Evolutionary conservation across 2,888 invertebrate genomes (phyloP).

Genomic region (Mythimna impura): DNA sequence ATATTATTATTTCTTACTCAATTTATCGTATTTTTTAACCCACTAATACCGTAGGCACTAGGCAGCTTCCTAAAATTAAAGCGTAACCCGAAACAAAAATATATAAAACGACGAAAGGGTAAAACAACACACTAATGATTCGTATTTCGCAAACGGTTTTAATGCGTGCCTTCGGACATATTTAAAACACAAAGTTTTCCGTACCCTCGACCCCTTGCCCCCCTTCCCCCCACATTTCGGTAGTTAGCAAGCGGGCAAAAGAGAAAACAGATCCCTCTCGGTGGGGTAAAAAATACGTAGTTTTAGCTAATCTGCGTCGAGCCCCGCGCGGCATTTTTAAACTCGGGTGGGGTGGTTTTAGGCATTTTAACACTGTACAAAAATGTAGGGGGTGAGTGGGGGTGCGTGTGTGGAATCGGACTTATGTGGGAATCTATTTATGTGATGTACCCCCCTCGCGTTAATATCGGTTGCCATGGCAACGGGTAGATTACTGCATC

Average conservation of each 20-base stretch:
- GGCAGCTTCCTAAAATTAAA: constrained; percentile 35
- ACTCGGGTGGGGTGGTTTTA: constrained; percentile 84
- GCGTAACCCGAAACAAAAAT: constrained; percentile 58
- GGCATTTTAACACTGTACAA: constrained; percentile 90
- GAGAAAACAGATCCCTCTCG: constrained; percentile 64
- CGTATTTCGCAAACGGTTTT: constrained; percentile 86
- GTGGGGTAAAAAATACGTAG: constrained; percentile 92
- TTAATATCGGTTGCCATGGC: constrained; percentile 89
- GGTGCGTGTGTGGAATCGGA: constrained; percentile 87
- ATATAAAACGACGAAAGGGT: constrained; percentile 67
- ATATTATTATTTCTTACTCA: not conserved
- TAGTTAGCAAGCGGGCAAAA: constrained; percentile 83
- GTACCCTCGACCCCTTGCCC: constrained; percentile 72
- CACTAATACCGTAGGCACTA: constrained; percentile 12
- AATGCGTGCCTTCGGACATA: constrained; percentile 90
- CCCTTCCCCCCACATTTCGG: constrained; percentile 84
- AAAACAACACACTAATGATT: constrained; percentile 80
- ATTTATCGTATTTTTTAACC: constrained; percentile 14
- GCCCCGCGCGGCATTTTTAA: constrained; percentile 79
- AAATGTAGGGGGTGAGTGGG: constrained; percentile 82
- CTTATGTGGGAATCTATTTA: constrained; percentile 90
- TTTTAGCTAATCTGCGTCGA: constrained; percentile 92
- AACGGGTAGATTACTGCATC: constrained; percentile 89
- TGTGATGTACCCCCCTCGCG: constrained; percentile 83
- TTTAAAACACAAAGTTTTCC: constrained; percentile 90